Conservation (phyloP, 2,888 invertebrate genomes). For the Pristionchus exspectatus region DNA sequence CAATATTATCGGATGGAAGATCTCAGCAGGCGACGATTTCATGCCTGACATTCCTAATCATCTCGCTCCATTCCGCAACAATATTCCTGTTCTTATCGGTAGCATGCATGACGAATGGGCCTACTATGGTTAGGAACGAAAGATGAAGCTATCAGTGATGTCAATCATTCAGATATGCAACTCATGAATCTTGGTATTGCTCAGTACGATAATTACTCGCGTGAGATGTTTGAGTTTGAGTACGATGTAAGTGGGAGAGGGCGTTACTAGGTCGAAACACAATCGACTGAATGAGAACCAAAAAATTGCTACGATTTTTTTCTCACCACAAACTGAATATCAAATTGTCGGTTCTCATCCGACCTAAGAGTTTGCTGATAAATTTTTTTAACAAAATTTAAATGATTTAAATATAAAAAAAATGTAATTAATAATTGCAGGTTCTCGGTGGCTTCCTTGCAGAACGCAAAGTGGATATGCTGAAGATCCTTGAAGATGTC, state of each 20-base stretch:
- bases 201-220: not conserved
- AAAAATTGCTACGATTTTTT: not conserved
- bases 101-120: slow-evolving; percentile 52
- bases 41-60: slow-evolving; percentile 50
- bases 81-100: slow-evolving; percentile 44
- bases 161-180: slow-evolving; percentile 28
- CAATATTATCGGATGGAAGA: slow-evolving; percentile 52
- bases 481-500: slow-evolving; percentile 44
- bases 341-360: no score
- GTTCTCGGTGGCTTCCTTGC: slow-evolving; percentile 31
- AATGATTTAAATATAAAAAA: no score
- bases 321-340: no score
- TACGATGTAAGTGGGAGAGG: not conserved
- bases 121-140: slow-evolving; percentile 22
- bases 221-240: slow-evolving; percentile 31
- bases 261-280: not conserved
- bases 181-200: not conserved
- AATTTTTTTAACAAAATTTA: no score
- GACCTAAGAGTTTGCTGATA: no score
- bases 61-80: slow-evolving; percentile 27
- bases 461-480: not conserved
- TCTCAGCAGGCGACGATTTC: slow-evolving; percentile 5
- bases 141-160: not conserved
- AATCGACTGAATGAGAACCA: no score
- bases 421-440: not conserved